These are phyloP conservation scores for Hirundichthys speculiger DNA, from an alignment of 2,113 vertebrate genomes.

Conservation along the genomic window DNA sequence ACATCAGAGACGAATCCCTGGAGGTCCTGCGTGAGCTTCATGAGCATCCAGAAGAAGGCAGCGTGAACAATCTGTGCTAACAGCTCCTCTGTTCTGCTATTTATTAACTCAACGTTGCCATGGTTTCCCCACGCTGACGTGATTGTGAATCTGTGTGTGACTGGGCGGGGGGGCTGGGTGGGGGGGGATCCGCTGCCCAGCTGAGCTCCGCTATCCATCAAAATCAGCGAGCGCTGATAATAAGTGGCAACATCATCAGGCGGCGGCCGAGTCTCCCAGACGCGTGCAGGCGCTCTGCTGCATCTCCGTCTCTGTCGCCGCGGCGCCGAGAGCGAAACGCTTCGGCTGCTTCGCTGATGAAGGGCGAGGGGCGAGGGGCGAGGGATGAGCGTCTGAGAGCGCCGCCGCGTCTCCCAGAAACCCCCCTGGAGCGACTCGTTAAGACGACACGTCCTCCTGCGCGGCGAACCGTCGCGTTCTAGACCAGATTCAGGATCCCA, in stretches of 20 bases:
- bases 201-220: slow-evolving; percentile 53
- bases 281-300: slow-evolving; percentile 1
- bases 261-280: slow-evolving; percentile 29
- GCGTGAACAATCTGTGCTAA: slow-evolving; percentile 44
- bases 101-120: slow-evolving; percentile 74
- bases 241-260: slow-evolving; percentile 42
- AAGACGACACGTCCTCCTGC: too few species aligned
- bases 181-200: slow-evolving; percentile 20
- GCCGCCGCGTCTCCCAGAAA: too few species aligned
- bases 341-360: too few species aligned
- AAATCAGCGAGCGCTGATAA: slow-evolving; percentile 50
- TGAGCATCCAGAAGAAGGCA: slow-evolving; percentile 35
- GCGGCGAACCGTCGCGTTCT: too few species aligned
- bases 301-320: slow-evolving; percentile 17
- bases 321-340: not conserved
- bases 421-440: too few species aligned
- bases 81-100: slow-evolving; percentile 62
- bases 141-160: slow-evolving; percentile 53
- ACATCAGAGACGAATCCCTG: slow-evolving; percentile 55
- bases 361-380: too few species aligned
- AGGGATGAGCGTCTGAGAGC: too few species aligned
- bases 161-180: too few species aligned
- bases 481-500: too few species aligned
- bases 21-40: slow-evolving; percentile 49
- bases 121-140: slow-evolving; percentile 66